Evolutionary conservation across 2,888 invertebrate genomes (phyloP), one percentile per base, ranked within the genome.

Genomic region (Nycteola revayana): DNA sequence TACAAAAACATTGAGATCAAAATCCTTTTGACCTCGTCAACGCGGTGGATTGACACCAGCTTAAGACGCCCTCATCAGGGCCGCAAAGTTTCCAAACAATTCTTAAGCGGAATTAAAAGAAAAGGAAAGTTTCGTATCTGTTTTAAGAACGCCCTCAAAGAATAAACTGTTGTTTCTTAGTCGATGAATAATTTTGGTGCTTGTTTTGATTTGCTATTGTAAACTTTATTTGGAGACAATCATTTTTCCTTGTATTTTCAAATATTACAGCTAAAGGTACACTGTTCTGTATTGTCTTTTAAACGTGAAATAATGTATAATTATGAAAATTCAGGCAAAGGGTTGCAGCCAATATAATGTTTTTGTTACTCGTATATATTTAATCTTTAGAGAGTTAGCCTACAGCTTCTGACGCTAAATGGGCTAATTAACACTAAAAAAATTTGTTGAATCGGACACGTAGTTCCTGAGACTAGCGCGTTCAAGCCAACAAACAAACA

Each of bases 101-200:
- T 60, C 60, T 66, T 66, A 62, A 38, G 47, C 45, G 40, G 57
- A 51, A 63, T 62, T 65, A 62, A 60, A 65, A 65, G 61, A 59
- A 68, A 63, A 62, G 56, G 49, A 51, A 66, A 66, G 60, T 66
- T 60, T 60, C 9, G 28, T 49, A 57, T 57, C 49, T 49, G 51
- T 47, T 60, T 45, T 54, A 49, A 52, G 45, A 46, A 38, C 26
- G 44, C 38, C 38, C 42, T 46, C 28, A 49, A 34, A 38, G 49
- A 63, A 54, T 49, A 39, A 30, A 44, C 48, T 28, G 49, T 50
- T 51, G 46, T 48, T 60, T 51, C 43, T 55, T 36, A 39, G 49
- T 46, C 38, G 48, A 49, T 51, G 45, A 53, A 55, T 55, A 60
- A 50, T 55, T 56, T 49, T 48, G 30, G 18, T 45, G 43, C 42